Percentiles rank a stretch among this genome's conserved stretches.
Conservation (phyloP, 2,113 vertebrate species). For the Pimephales promelas region DNA sequence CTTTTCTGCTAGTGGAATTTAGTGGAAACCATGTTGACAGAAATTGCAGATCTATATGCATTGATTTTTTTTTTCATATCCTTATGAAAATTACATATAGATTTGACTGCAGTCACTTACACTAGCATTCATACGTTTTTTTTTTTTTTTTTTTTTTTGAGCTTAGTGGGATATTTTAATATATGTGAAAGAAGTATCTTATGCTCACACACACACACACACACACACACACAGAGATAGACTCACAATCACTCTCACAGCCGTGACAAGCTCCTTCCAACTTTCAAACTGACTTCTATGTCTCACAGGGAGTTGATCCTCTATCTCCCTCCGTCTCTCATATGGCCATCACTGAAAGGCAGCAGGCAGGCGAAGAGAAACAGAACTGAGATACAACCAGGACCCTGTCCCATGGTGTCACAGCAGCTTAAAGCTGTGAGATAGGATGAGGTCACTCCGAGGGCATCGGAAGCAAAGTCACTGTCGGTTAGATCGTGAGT, state of each 20-base stretch:
- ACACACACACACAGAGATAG: not conserved
- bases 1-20: not conserved
- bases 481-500: not conserved
- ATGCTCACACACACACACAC: not conserved
- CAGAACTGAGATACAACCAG: constrained; percentile 21
- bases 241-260: not conserved
- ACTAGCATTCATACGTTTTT: not conserved
- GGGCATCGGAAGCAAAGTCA: constrained; percentile 28
- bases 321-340: constrained; percentile 35
- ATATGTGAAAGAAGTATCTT: not conserved
- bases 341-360: constrained; percentile 42
- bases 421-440: constrained; percentile 27
- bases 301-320: constrained; percentile 1
- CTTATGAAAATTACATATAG: not conserved
- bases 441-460: constrained; percentile 40
- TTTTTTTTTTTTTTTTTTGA: no score
- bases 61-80: not conserved
- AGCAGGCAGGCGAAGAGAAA: constrained; percentile 24
- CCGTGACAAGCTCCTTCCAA: not conserved
- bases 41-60: not conserved
- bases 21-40: not conserved
- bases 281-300: constrained; percentile 9
- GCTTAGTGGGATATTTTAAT: not conserved
- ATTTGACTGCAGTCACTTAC: not conserved
- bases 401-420: constrained; percentile 29